These are phyloP conservation scores for Abrostola triplasia DNA, from an alignment of 2,888 invertebrate species.

Conservation along the genomic window DNA sequence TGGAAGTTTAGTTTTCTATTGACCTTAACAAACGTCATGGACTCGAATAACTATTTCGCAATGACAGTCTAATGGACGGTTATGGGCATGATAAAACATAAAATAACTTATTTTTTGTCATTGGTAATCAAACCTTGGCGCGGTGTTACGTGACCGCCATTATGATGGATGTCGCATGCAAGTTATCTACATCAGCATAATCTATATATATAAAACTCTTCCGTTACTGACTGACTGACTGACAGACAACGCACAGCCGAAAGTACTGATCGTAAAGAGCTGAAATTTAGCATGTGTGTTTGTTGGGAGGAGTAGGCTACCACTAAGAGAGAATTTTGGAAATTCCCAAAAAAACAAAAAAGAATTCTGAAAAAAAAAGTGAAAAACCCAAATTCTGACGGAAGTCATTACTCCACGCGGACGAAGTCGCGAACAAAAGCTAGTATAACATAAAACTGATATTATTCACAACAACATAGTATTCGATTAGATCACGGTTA, in stretches of 20 bases:
- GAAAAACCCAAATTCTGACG: too few relatives aligned
- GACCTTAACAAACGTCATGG: constrained; percentile 5
- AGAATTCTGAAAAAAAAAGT: too few relatives aligned
- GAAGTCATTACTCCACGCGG: too few relatives aligned
- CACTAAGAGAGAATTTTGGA: too few relatives aligned
- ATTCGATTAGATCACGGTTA: constrained; percentile 5
- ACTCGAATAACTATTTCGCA: constrained; percentile 1
- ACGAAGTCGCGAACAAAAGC: too few relatives aligned
- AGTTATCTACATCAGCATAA: constrained; percentile 9
- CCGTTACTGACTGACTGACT: too few relatives aligned
- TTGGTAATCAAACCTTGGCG: constrained; percentile 9
- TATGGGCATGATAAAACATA: constrained; percentile 4
- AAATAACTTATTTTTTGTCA: constrained; percentile 11
- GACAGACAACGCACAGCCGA: too few relatives aligned
- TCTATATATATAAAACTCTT: too few relatives aligned
- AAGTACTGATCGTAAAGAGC: too few relatives aligned
- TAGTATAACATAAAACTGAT: constrained; percentile 18
- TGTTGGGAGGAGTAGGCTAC: too few relatives aligned
- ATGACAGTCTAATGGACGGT: not conserved
- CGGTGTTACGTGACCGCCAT: constrained; percentile 10
- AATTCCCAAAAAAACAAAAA: too few relatives aligned
- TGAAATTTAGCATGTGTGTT: too few relatives aligned
- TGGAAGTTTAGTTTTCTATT: not conserved
- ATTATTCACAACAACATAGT: constrained; percentile 27
- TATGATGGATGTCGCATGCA: constrained; percentile 9